Evolutionary conservation across 2,113 vertebrate species (phyloP), one percentile per base, ranked within the genome.

Genomic region (Paracanthobrama guichenoti): DNA sequence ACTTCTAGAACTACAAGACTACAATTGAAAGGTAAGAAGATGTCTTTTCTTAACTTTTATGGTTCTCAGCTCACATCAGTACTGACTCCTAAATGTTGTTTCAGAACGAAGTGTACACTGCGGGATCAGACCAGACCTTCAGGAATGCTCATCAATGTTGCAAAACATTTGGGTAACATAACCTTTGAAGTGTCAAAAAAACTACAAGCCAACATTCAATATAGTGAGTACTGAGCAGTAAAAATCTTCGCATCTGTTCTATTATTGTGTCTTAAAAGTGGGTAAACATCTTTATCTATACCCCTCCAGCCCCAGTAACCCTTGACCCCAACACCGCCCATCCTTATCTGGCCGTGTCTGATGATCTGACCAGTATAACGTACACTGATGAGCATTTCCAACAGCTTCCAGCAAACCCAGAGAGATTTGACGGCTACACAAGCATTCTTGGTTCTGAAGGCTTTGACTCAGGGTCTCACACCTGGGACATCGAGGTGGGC

Each of bases 401-500:
- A 12, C 53, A 66, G 11, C 69, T 88, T 77, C 87, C 88, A 60
- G 57, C 55, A 48, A 89, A 87, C 69, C 48, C 85, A 4, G 87
- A 90, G 82, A 78, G 89, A 71, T 88, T 87, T 57, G 81, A 84
- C 14, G 69, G 79, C 73, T 86, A 64, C 75, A 66, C 81, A 0
- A 79, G 79, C 18, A 76, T 84, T 42, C 81, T 89, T 7, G 89
- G 89, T 31, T 87, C 86, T 20, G 67, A 82, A 42, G 86, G 88
- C 31, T 89, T 86, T 55, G 64, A 10, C 79, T 86, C 86, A 12
- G 88, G 89, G 1, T 71, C 62, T 26, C 87, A n/a, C 50, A 20
- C 86, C 14, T 93, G 91, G 85, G 89, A 90, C 11, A 50, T 89
- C 1, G 86, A 89, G 71, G 89, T 90, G 16, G 86, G 88, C 64